Conservation (phyloP, 2,797 vertebrate species). For the Mallotus villosus region DNA sequence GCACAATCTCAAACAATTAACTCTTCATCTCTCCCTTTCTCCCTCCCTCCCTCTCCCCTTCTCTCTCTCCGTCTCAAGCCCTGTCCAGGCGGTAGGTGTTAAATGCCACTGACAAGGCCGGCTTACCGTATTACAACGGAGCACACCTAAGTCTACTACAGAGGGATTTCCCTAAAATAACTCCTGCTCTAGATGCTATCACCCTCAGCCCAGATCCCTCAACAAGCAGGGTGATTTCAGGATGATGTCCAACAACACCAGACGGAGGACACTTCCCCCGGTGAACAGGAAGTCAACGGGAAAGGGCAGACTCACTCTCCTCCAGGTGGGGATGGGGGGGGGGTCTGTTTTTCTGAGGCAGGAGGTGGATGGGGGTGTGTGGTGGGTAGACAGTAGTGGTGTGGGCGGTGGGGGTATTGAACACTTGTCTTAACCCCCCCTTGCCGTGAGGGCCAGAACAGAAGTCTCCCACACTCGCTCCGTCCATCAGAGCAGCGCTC, state of each 20-base stretch:
- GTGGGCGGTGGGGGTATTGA: constrained; percentile 26
- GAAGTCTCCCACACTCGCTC: constrained; percentile 57
- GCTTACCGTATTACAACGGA: constrained; percentile 45
- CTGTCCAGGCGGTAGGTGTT: constrained; percentile 16
- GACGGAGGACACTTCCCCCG: neutral
- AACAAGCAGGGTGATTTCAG: neutral
- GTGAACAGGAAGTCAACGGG: neutral
- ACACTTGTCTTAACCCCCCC: constrained; percentile 49
- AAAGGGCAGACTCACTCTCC: constrained; percentile 1
- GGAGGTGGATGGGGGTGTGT: constrained; percentile 14
- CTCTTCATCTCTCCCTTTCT: no score
- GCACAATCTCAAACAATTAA: no score
- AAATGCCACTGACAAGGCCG: constrained; percentile 39
- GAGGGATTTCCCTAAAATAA: constrained; percentile 41
- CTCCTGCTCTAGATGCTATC: constrained; percentile 5
- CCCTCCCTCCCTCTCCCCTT: neutral
- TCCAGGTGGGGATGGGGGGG: neutral
- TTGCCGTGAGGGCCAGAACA: constrained; percentile 53
- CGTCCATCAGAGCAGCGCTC: constrained; percentile 68
- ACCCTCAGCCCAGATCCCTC: neutral
- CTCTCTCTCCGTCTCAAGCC: neutral
- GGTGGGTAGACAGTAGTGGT: neutral
- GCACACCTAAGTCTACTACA: constrained; percentile 35
- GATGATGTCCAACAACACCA: neutral
- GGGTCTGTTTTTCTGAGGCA: neutral